phyloP scores from a whole-genome alignment of 2,113 vertebrate species.

The Sinocyclocheilus anshuiensis region DNA sequence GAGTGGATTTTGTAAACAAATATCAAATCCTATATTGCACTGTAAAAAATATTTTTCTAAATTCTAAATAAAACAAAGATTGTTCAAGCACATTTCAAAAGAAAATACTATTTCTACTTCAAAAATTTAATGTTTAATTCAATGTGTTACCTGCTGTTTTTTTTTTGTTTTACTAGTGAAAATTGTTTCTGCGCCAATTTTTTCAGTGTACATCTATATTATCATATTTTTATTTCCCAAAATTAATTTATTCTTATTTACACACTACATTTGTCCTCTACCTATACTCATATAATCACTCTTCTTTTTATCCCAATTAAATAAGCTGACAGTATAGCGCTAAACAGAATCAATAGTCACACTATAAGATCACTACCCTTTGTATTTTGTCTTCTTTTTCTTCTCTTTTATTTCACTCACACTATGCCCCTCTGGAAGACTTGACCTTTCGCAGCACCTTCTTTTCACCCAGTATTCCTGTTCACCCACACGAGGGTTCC shows the following conservation, averaged over 20 bases:
- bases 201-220: no score
- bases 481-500: constrained; percentile 68
- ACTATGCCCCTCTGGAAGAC: constrained; percentile 47
- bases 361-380: no score
- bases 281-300: no score
- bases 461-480: constrained; percentile 72
- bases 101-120: no score
- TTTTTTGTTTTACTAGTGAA: not conserved
- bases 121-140: no score
- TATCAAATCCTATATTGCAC: no score
- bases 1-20: not conserved
- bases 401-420: constrained; percentile 58
- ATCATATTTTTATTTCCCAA: not conserved
- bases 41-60: no score
- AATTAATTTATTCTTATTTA: not conserved
- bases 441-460: constrained; percentile 59
- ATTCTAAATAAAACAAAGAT: no score
- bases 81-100: no score
- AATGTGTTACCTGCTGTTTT: not conserved
- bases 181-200: not conserved
- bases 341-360: not conserved
- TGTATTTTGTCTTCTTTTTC: constrained; percentile 44
- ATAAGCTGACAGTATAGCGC: not conserved
- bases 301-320: no score
- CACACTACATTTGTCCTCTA: not conserved